Evolutionary conservation across 2,888 invertebrate genomes (phyloP), one percentile per base, ranked within the genome.

Genomic region (Idaea aversata): DNA sequence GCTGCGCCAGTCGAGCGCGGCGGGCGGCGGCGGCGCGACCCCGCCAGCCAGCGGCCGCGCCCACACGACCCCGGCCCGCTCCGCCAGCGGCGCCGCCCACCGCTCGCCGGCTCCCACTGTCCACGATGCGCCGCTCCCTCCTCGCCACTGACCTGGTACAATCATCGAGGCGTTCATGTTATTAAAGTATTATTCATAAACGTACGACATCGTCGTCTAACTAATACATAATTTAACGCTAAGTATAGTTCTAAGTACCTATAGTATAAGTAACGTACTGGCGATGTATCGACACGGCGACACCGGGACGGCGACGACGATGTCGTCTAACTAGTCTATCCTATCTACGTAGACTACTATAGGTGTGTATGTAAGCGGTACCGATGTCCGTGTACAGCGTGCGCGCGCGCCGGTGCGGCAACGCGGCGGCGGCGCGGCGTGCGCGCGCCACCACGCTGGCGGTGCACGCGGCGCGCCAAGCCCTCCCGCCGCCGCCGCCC

Each of bases 61-160:
- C 90, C 95, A 96, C 83, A 98, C 94, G 72, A 95, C 95, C 4
- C 96, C 95, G 77, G 96, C 94, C 0, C 96, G 95, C 75, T 96
- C 96, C 16, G 94, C 94, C 69, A 98, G 89, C 25, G 98, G 98
- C 65, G 98, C 94, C 58, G 97, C 95, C 82, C 96, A 94, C 25
- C 91, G 90, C 61, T 93, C 94, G 64, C 95, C 94, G 61, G 95
- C 93, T 34, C 88, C 74, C 64, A 95, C 91, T 47, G 66, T 58
- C 59, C 59, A 59, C 59, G 59, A 68, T n/a, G 80, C 82, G 69
- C 80, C 73, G 68, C 77, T 72, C 68, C 78, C 73, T 69, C 16
- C 59, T 15, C 59, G 59, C 59, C 59, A 59, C 59, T 15, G 59
- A 59, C 59, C 59, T 59, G 59, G 5, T 16, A 58, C 58, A 36